phyloP scores from a whole-genome alignment of 1,140 invertebrate genomes.

The Leguminivora glycinivorella region DNA sequence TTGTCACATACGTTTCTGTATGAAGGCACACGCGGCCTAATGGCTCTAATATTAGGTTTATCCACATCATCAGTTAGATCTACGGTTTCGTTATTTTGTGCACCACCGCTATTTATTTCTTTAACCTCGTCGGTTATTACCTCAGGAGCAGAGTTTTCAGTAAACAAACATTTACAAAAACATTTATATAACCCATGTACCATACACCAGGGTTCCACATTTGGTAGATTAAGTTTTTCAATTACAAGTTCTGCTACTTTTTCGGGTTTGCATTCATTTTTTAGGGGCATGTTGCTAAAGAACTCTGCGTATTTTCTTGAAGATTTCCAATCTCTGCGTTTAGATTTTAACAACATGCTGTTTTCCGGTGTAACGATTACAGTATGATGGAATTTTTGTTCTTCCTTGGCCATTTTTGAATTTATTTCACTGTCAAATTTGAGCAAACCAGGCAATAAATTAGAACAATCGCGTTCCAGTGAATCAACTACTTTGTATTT shows the following conservation, averaged over 20 bases:
- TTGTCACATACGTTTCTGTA: not conserved
- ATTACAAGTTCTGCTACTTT: constrained; percentile 43
- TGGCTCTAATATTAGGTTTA: not conserved
- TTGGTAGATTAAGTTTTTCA: constrained; percentile 52
- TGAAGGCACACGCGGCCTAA: not conserved
- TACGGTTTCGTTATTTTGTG: not conserved
- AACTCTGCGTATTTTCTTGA: constrained; percentile 65
- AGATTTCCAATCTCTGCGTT: constrained; percentile 60
- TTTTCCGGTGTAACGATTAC: constrained; percentile 61
- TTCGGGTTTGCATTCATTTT: constrained; percentile 40
- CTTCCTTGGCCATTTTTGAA: constrained; percentile 61
- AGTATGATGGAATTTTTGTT: constrained; percentile 73
- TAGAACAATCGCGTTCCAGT: constrained; percentile 42
- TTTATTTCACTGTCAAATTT: constrained; percentile 54
- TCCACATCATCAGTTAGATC: not conserved
- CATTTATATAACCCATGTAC: constrained; percentile 72
- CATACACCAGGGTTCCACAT: constrained; percentile 70
- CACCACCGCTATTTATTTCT: not conserved
- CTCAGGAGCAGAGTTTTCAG: constrained; percentile 35
- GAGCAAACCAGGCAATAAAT: constrained; percentile 52
- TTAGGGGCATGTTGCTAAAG: constrained; percentile 55
- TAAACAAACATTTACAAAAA: constrained; percentile 71
- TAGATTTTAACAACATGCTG: constrained; percentile 62
- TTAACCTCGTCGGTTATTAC: not conserved
- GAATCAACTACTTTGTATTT: constrained; percentile 45